Conservation (phyloP, 37 sponge, comb jelly and placozoan genomes). For the Ianthella basta region DNA sequence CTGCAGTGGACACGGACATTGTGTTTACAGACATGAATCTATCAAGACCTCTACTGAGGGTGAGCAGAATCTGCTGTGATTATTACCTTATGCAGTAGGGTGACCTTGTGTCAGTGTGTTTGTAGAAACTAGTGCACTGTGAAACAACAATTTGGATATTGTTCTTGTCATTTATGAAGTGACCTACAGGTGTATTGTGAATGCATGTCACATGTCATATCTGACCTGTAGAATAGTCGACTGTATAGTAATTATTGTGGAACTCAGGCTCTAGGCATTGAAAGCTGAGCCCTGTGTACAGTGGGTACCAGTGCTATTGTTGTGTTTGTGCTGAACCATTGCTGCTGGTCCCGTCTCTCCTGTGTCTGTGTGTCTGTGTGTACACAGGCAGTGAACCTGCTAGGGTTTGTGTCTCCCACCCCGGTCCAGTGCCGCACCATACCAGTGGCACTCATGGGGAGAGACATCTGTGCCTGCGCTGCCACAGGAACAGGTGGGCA, state of each 20-base stretch:
- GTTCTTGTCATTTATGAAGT: not conserved
- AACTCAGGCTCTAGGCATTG: too few species aligned
- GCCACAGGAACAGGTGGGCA: conserved; percentile 96
- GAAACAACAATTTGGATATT: not conserved
- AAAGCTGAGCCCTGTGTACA: too few species aligned
- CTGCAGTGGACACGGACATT: conserved; percentile 52
- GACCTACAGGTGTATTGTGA: not conserved
- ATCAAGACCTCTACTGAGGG: conserved; percentile 92
- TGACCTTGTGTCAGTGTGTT: not conserved
- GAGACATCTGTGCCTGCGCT: conserved; percentile 99
- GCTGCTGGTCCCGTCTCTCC: not conserved
- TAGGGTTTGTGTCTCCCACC: conserved; percentile 93
- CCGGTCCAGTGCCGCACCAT: conserved; percentile 93
- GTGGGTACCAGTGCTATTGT: too few species aligned
- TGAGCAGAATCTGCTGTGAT: not conserved
- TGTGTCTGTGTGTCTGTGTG: not conserved
- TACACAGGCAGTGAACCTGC: conserved; percentile 67
- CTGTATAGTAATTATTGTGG: too few species aligned
- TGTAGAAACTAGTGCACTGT: too few species aligned
- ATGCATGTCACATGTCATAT: not conserved
- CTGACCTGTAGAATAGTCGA: too few species aligned
- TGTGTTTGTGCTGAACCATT: not conserved
- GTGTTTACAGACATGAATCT: conserved; percentile 97
- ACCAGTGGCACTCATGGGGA: conserved; percentile 98
- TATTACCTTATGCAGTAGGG: not conserved